Percentiles rank a stretch among this genome's conserved stretches.
Evolutionary conservation across 2,797 vertebrate genomes (phyloP).

Genomic region (Sebastes miniatus): DNA sequence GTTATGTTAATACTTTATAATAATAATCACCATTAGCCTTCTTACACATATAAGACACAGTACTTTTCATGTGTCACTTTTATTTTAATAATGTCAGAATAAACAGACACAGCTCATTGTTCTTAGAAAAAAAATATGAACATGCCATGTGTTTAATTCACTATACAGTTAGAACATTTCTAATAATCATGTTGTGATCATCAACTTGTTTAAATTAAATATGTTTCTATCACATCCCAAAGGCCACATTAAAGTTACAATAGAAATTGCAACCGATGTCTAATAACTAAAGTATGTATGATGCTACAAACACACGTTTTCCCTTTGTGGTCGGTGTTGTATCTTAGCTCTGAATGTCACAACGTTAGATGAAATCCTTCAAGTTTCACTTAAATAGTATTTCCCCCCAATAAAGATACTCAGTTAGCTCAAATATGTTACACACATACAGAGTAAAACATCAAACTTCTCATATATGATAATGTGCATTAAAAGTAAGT

Average conservation of each 20-base stretch:
- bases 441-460: neutral
- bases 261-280: slow-evolving; percentile 25
- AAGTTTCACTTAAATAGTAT: neutral
- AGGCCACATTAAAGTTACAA: slow-evolving; percentile 63
- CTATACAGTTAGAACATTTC: neutral
- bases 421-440: neutral
- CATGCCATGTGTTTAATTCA: neutral
- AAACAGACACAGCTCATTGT: neutral
- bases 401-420: neutral
- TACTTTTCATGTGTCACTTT: neutral
- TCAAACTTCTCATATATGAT: neutral
- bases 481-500: slow-evolving; percentile 8
- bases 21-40: neutral
- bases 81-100: slow-evolving; percentile 11
- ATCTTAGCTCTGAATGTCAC: neutral
- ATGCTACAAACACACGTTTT: neutral
- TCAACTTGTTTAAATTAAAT: neutral
- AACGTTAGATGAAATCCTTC: neutral
- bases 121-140: slow-evolving; percentile 12
- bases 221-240: slow-evolving; percentile 28
- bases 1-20: neutral
- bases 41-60: neutral
- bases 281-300: neutral
- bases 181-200: neutral
- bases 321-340: neutral